Percentiles rank a stretch among this genome's conserved stretches.
phyloP scores from a whole-genome alignment of 2,113 vertebrate species.

The Lonchura striata region DNA sequence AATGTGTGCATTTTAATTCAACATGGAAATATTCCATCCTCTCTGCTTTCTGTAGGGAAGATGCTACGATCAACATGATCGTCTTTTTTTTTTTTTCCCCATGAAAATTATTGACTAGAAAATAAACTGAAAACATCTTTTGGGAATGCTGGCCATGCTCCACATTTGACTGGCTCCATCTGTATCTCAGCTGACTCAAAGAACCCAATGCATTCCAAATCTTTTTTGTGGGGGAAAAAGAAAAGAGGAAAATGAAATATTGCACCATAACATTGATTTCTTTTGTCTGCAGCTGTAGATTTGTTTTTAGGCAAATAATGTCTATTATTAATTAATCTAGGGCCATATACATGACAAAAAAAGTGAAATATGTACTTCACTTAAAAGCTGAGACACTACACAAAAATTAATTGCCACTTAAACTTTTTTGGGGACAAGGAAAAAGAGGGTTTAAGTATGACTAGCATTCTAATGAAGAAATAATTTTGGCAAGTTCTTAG shows the following conservation, averaged over 20 bases:
- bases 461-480: neutral
- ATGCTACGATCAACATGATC: neutral
- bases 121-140: slow-evolving; percentile 17
- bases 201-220: neutral
- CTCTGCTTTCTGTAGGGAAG: neutral
- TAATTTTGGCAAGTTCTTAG: neutral
- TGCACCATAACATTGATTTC: neutral
- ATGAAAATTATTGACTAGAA: slow-evolving; percentile 9
- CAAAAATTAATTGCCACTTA: neutral
- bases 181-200: slow-evolving; percentile 18
- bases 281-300: neutral
- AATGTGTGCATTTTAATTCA: slow-evolving; percentile 36
- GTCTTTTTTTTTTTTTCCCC: neutral
- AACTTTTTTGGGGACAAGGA: neutral
- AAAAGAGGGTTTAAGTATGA: neutral
- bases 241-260: neutral
- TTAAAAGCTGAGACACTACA: neutral
- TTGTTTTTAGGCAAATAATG: neutral
- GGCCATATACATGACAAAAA: neutral
- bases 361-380: neutral
- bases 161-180: neutral
- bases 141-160: neutral
- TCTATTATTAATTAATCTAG: neutral
- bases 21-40: neutral
- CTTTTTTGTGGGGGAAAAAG: neutral